Evolutionary conservation across 2,113 vertebrate genomes (phyloP), one percentile per base, ranked within the genome.

Genomic region (Gopherus flavomarginatus): DNA sequence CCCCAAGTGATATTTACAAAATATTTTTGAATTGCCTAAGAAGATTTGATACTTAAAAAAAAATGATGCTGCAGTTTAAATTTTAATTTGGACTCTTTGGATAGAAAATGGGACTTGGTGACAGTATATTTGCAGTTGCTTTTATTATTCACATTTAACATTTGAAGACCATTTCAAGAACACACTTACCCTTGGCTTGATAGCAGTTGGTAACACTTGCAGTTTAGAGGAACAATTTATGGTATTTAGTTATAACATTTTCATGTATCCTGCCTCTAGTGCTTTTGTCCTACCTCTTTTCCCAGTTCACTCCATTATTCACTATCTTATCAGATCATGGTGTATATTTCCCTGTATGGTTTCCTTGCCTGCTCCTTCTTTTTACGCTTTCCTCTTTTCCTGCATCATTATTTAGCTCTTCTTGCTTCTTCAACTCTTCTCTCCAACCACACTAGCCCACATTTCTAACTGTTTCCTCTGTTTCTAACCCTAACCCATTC

Each of bases 331-430:
- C 82, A 96, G 54, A 94, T 81, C 90, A 95, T 1, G 56, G 72
- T 1, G 2, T 10, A 2, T 86, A 65, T 93, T 95, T 97, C 90
- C 89, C 96, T 94, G 10, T 49, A 11, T 49, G 47, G 47, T 49
- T 49, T 11, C 47, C 47, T 0, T 1, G 59, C 53, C 38, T 0
- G 2, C 93, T 93, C 93, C 87, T 93, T 92, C 93, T 95, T 94
- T 89, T 62, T 90, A 94, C 81, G 81, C 89, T 88, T 90, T 95
- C 85, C 87, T 95, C 86, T 53, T 97, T 96, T 96, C 96, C 96
- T 62, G 85, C 75, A 96, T 97, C 97, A 94, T 97, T 81, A 93
- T 65, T 21, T 22, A 86, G 86, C 31, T 42, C 16, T 38, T 75
- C 21, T 38, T 72, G 31, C 90, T 83, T 92, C 90, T 90, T 94